Conservation (phyloP, 2,888 invertebrate species). For the Stenchaetothrips biformis region DNA sequence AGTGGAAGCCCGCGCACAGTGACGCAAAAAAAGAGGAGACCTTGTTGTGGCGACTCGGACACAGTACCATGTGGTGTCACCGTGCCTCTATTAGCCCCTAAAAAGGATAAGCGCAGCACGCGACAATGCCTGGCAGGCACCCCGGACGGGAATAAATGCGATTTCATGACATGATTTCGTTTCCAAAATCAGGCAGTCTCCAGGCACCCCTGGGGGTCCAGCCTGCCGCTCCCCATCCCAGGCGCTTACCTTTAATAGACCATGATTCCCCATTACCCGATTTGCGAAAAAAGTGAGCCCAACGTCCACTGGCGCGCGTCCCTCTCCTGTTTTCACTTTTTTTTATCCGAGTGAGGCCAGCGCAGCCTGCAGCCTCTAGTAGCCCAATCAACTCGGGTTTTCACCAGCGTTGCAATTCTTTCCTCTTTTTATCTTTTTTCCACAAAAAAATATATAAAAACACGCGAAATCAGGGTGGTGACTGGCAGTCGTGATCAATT, state of each 20-base stretch:
- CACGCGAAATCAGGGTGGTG: background rate
- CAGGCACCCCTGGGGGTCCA: background rate
- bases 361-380: background rate
- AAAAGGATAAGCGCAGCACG: too few relatives aligned
- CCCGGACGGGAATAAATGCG: background rate
- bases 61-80: too few relatives aligned
- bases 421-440: background rate
- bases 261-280: conserved; percentile 9
- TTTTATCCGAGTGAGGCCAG: background rate
- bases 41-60: too few relatives aligned
- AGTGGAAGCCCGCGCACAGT: too few relatives aligned
- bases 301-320: background rate
- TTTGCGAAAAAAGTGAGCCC: background rate
- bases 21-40: too few relatives aligned
- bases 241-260: conserved; percentile 2
- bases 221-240: background rate
- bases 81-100: too few relatives aligned
- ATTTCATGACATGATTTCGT: conserved; percentile 15
- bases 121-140: too few relatives aligned
- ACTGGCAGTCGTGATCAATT: background rate
- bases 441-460: too few relatives aligned
- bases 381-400: background rate
- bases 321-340: background rate
- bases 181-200: background rate
- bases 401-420: background rate